Evolutionary conservation across 2,797 vertebrate species (phyloP).

Genomic region (Alectoris magna): DNA sequence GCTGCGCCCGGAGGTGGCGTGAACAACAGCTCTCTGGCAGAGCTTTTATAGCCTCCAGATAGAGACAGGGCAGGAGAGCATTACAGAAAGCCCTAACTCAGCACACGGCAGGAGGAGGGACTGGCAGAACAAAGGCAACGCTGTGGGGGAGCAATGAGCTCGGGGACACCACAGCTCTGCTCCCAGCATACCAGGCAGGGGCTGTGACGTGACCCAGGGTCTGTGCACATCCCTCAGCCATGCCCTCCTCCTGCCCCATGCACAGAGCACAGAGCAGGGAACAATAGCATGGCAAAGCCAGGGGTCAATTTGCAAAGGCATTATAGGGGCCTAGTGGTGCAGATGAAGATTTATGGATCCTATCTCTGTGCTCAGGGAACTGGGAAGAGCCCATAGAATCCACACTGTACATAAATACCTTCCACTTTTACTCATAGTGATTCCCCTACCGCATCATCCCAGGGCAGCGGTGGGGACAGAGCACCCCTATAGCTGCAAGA

Average conservation of each 20-base stretch:
- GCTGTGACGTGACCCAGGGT: not conserved
- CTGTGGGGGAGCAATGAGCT: conserved; percentile 80
- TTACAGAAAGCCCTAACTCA: conserved; percentile 86
- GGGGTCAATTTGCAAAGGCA: not conserved
- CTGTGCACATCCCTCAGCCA: accelerated
- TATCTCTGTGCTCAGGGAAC: not conserved
- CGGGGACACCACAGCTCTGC: not conserved
- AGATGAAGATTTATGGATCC: accelerated
- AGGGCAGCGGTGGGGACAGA: too few relatives aligned
- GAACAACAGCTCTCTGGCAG: not conserved
- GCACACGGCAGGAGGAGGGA: conserved; percentile 83
- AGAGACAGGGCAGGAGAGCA: conserved; percentile 71
- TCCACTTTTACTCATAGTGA: not conserved
- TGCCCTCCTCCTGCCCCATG: accelerated
- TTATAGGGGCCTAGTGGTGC: not conserved
- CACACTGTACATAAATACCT: not conserved
- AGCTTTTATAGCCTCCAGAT: conserved; percentile 91
- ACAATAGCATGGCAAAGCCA: accelerated
- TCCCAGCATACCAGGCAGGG: not conserved
- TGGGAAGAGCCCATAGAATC: accelerated
- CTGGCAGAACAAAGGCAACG: conserved; percentile 56
- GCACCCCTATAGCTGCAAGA: not conserved
- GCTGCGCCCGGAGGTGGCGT: conserved; percentile 35
- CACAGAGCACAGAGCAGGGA: accelerated
- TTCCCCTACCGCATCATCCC: too few relatives aligned